Percentiles rank a stretch among this genome's conserved stretches.
Evolutionary conservation across 1,140 invertebrate species (phyloP).

Genomic region (Venturia canescens): DNA sequence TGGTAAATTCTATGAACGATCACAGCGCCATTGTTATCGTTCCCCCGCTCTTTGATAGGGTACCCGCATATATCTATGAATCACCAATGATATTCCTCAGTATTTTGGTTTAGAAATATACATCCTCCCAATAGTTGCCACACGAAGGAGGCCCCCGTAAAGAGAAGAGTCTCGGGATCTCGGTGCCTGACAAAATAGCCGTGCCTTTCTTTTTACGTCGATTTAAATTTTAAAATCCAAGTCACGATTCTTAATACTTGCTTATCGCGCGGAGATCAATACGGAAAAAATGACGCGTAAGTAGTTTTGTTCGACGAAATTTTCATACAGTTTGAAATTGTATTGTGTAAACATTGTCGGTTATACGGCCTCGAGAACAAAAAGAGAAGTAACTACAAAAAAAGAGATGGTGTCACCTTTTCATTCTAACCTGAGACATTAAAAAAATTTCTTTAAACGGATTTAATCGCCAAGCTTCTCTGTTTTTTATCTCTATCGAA

Average conservation of each 20-base stretch:
- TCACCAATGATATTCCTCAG: neutral
- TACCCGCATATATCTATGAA: too few species aligned
- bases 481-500: neutral
- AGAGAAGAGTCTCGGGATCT: conserved; percentile 11
- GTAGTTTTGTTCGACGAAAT: conserved; percentile 52
- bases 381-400: neutral
- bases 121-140: neutral
- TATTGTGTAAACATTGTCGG: neutral
- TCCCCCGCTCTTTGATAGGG: too few species aligned
- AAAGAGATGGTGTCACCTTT: too few species aligned
- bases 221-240: too few species aligned
- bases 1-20: too few species aligned
- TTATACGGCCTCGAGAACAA: neutral
- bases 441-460: too few species aligned
- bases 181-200: conserved; percentile 7
- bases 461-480: neutral
- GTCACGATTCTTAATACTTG: conserved; percentile 65
- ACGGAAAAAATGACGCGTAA: conserved; percentile 74
- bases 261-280: conserved; percentile 74
- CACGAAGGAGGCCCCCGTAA: neutral
- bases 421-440: too few species aligned
- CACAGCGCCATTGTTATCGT: too few species aligned
- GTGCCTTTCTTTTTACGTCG: conserved; percentile 48
- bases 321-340: conserved; percentile 1
- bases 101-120: conserved; percentile 19